A percentile compares a stretch with the other conserved stretches of the same genome.
Conservation (phyloP, 2,113 vertebrate genomes). For the Macquaria ambigua region DNA sequence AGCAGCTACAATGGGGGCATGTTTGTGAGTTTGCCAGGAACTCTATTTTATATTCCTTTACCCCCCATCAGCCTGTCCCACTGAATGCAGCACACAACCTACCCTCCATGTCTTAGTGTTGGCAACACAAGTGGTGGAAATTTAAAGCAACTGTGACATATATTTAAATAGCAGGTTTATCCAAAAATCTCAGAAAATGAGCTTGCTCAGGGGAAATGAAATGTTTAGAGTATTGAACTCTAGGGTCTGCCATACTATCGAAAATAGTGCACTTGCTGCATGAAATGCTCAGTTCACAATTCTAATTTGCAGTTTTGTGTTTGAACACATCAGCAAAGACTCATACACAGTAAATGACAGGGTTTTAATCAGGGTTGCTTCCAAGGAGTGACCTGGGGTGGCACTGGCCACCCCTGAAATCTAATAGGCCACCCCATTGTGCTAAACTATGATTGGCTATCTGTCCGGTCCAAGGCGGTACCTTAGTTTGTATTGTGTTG, state of each 20-base stretch:
- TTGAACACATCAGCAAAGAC: neutral
- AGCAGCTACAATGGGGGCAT: neutral
- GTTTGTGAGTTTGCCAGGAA: slow-evolving; percentile 5
- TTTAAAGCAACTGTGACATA: neutral
- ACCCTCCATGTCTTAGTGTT: neutral
- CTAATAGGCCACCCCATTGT: too few relatives aligned
- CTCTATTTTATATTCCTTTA: slow-evolving; percentile 14
- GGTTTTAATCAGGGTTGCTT: neutral
- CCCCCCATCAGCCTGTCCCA: neutral
- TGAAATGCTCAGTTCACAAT: neutral
- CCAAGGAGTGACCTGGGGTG: too few relatives aligned
- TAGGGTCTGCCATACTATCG: neutral
- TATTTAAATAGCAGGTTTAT: neutral
- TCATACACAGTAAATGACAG: neutral
- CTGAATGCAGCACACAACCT: neutral
- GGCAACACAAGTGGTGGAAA: neutral
- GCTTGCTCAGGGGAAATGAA: neutral
- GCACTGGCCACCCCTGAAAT: too few relatives aligned
- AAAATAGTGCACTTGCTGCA: neutral
- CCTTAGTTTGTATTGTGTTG: too few relatives aligned
- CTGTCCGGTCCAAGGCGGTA: too few relatives aligned
- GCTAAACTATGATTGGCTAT: too few relatives aligned
- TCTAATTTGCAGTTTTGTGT: neutral
- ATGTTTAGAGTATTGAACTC: neutral
- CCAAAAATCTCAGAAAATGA: neutral